Evolutionary conservation across 2,888 invertebrate species (phyloP).

Genomic region (Pammene aurita): DNA sequence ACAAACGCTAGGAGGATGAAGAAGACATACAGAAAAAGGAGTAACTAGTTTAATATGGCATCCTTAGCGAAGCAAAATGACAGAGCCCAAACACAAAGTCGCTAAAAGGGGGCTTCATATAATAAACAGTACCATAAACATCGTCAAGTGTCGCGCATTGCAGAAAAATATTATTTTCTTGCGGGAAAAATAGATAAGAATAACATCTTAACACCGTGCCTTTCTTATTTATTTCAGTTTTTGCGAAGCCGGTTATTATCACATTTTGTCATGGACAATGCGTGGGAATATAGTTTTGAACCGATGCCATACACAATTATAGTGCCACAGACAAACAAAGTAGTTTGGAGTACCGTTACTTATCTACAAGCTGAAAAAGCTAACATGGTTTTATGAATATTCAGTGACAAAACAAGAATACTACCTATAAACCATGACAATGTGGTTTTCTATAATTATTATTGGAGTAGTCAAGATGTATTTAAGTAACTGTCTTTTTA

Average conservation of each 20-base stretch:
- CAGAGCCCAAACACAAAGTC: slow-evolving; percentile 20
- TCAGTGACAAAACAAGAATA: background rate
- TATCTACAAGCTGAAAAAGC: background rate
- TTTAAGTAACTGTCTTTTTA: too few relatives aligned
- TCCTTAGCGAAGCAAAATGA: background rate
- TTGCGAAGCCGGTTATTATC: slow-evolving; percentile 36
- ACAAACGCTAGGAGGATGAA: too few relatives aligned
- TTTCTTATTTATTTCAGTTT: slow-evolving; percentile 41
- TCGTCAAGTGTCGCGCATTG: slow-evolving; percentile 40
- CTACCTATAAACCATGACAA: too few relatives aligned
- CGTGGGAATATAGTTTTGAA: background rate
- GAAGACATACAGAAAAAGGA: background rate
- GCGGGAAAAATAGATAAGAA: slow-evolving; percentile 41
- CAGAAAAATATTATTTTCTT: slow-evolving; percentile 38
- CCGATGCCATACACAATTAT: background rate
- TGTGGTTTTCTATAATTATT: too few relatives aligned
- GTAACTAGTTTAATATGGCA: background rate
- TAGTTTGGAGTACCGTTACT: background rate
- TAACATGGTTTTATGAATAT: background rate
- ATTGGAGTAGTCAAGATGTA: too few relatives aligned
- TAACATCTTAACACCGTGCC: slow-evolving; percentile 39
- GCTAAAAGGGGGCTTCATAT: slow-evolving; percentile 25
- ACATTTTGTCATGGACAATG: slow-evolving; percentile 27
- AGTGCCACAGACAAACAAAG: slow-evolving; percentile 14
- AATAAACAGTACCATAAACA: slow-evolving; percentile 41